A percentile compares a stretch with the other conserved stretches of the same genome.
phyloP scores from a whole-genome alignment of 2,113 vertebrate species.

The Galeopterus variegatus region DNA sequence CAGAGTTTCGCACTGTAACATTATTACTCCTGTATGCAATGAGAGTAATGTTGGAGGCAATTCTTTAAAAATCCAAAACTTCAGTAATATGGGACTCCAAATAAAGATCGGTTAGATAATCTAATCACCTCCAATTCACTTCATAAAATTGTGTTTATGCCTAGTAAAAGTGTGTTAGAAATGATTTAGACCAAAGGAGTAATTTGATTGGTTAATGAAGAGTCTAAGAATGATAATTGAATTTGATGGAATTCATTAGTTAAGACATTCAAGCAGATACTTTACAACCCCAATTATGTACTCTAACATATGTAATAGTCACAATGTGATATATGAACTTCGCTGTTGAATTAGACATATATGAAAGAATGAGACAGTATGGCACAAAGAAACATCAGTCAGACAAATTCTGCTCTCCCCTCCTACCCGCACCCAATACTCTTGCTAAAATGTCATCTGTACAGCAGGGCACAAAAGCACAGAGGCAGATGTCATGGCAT shows the following conservation, averaged over 20 bases:
- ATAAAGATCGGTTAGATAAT: constrained; percentile 41
- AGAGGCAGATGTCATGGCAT: constrained; percentile 86
- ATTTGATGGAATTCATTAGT: constrained; percentile 76
- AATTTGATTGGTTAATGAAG: constrained; percentile 75
- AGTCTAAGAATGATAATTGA: constrained; percentile 74
- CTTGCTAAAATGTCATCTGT: constrained; percentile 76
- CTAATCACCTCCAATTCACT: constrained; percentile 63
- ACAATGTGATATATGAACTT: neutral
- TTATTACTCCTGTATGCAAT: neutral
- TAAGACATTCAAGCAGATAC: constrained; percentile 78
- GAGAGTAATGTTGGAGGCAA: neutral
- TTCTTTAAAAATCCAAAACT: constrained; percentile 63
- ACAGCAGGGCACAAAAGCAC: constrained; percentile 76
- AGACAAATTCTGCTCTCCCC: neutral
- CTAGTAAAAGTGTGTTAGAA: constrained; percentile 56
- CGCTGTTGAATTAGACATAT: constrained; percentile 25
- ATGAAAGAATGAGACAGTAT: constrained; percentile 40
- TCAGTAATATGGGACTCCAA: constrained; percentile 48
- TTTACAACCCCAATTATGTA: constrained; percentile 69
- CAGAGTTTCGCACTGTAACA: neutral
- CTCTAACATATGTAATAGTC: constrained; percentile 61
- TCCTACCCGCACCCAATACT: neutral
- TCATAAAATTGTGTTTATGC: constrained; percentile 61
- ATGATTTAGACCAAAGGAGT: constrained; percentile 67
- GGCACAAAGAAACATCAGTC: neutral